phyloP scores from a whole-genome alignment of 2,797 vertebrate genomes.

The Macroramphosus scolopax region DNA sequence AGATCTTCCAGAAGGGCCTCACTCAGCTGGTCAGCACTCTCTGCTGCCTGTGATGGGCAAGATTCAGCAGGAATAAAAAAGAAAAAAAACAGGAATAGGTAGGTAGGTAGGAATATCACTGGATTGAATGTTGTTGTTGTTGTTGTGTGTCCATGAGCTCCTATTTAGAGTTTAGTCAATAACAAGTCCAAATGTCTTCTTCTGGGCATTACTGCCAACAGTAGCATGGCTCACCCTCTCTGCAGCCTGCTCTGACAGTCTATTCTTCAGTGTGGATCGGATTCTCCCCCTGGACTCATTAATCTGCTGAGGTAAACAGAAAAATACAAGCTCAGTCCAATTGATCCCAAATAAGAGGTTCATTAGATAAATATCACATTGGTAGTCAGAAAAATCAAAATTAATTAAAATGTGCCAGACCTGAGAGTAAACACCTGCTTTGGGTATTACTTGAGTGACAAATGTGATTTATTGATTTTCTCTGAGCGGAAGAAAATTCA shows the following conservation, averaged over 20 bases:
- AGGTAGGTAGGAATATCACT: too few relatives aligned
- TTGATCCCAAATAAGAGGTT: too few relatives aligned
- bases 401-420: not conserved
- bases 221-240: slow-evolving; percentile 61
- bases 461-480: slow-evolving; percentile 15
- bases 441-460: slow-evolving; percentile 14
- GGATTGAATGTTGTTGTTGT: too few relatives aligned
- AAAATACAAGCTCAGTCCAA: slow-evolving; percentile 12
- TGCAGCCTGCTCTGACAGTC: slow-evolving; percentile 47
- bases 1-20: slow-evolving; percentile 72
- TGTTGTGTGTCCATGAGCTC: not conserved
- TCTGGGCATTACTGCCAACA: slow-evolving; percentile 7
- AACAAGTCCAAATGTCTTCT: not conserved
- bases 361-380: too few relatives aligned
- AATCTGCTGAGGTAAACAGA: slow-evolving; percentile 61
- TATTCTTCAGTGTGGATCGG: slow-evolving; percentile 29
- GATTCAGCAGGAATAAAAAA: not conserved
- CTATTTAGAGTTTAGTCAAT: slow-evolving; percentile 4
- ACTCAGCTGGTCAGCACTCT: slow-evolving; percentile 59
- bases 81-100: too few relatives aligned
- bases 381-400: too few relatives aligned
- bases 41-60: slow-evolving; percentile 57
- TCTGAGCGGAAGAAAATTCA: too few relatives aligned
- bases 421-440: slow-evolving; percentile 3
- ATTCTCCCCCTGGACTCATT: slow-evolving; percentile 56